A percentile compares a stretch with the other conserved stretches of the same genome.
phyloP scores from a whole-genome alignment of 2,113 vertebrate species.

The Labrus mixtus region DNA sequence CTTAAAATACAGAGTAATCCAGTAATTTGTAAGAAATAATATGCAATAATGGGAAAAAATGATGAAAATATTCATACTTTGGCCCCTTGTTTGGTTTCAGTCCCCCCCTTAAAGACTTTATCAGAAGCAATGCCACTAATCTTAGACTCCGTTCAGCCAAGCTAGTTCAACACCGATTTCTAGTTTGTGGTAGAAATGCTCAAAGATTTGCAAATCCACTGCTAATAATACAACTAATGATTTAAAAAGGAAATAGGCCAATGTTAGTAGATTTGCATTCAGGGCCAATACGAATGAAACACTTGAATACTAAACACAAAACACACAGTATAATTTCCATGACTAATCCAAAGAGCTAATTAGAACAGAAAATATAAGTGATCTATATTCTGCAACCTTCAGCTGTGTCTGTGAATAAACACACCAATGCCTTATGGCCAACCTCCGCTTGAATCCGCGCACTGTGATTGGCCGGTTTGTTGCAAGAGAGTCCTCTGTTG shows the following conservation, averaged over 20 bases:
- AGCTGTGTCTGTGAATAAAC: slow-evolving; percentile 62
- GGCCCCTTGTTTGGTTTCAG: too few relatives aligned
- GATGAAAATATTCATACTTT: too few relatives aligned
- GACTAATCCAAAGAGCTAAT: slow-evolving; percentile 59
- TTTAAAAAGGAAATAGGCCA: slow-evolving; percentile 45
- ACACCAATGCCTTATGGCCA: slow-evolving; percentile 54
- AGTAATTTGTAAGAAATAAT: not conserved
- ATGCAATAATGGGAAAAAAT: not conserved
- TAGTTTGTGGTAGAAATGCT: slow-evolving; percentile 5
- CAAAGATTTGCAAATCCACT: slow-evolving; percentile 27
- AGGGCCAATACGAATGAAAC: slow-evolving; percentile 34
- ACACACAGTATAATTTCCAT: slow-evolving; percentile 28
- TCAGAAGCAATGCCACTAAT: too few relatives aligned
- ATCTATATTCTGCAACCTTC: slow-evolving; percentile 58
- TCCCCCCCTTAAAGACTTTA: too few relatives aligned
- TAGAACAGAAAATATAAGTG: slow-evolving; percentile 52
- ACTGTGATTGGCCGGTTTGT: slow-evolving; percentile 61
- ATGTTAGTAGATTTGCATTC: slow-evolving; percentile 45
- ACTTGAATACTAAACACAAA: slow-evolving; percentile 34
- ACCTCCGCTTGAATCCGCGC: slow-evolving; percentile 1
- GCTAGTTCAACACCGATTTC: not conserved
- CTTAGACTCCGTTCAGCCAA: too few relatives aligned
- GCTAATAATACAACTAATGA: slow-evolving; percentile 20
- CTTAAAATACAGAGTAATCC: not conserved
- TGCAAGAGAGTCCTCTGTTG: slow-evolving; percentile 58